These are phyloP conservation scores for Ennomos quercinarius DNA, from an alignment of 2,888 invertebrate genomes.

Conservation along the genomic window DNA sequence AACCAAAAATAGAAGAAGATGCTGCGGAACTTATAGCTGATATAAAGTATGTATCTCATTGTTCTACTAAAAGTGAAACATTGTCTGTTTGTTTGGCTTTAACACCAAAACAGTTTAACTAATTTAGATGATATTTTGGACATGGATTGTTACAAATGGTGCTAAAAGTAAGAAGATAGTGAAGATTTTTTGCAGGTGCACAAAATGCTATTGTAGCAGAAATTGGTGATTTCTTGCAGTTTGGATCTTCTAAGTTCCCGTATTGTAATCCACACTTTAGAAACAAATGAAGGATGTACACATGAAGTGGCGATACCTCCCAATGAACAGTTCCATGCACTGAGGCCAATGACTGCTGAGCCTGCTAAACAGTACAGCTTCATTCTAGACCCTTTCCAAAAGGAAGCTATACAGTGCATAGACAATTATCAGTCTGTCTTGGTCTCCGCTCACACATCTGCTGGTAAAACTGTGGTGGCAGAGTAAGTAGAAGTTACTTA, in stretches of 20 bases:
- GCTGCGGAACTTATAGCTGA: constrained; percentile 66
- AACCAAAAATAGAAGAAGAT: constrained; percentile 62
- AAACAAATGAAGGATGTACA: constrained; percentile 96
- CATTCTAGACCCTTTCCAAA: constrained; percentile 98
- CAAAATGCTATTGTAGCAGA: too few relatives aligned
- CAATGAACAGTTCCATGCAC: constrained; percentile 90
- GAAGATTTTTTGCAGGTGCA: too few relatives aligned
- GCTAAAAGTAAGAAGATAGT: too few relatives aligned
- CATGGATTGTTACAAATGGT: too few relatives aligned
- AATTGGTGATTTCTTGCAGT: constrained; percentile 68
- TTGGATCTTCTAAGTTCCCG: constrained; percentile 91
- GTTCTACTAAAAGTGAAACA: too few relatives aligned
- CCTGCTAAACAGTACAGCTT: constrained; percentile 98
- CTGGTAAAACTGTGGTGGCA: constrained; percentile 99
- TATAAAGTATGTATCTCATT: constrained; percentile 63
- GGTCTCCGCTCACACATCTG: constrained; percentile 99
- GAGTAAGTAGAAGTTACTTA: constrained; percentile 88
- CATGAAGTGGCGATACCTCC: constrained; percentile 99
- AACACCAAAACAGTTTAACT: too few relatives aligned
- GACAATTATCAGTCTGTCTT: constrained; percentile 99
- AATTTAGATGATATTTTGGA: too few relatives aligned
- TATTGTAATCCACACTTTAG: constrained; percentile 94
- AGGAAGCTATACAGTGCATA: constrained; percentile 97
- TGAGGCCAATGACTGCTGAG: constrained; percentile 84
- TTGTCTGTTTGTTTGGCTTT: too few relatives aligned